Conservation (phyloP, 2,888 invertebrate genomes). For the Lasiommata megera region DNA sequence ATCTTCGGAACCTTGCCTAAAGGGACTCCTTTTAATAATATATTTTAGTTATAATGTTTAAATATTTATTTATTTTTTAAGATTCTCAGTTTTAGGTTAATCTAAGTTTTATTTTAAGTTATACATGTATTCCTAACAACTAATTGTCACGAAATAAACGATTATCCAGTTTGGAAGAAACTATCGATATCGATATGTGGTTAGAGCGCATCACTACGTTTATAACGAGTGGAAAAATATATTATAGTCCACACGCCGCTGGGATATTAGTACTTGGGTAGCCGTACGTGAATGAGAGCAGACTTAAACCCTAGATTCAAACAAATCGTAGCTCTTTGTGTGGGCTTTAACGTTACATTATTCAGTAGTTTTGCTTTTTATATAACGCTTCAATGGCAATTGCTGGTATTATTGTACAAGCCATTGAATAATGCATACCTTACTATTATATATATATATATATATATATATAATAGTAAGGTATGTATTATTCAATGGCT, state of each 20-base stretch:
- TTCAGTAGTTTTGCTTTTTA: neutral
- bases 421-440: too few relatives aligned
- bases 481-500: too few relatives aligned
- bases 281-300: conserved; percentile 12
- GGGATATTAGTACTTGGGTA: conserved; percentile 16
- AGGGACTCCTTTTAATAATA: too few relatives aligned
- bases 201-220: conserved; percentile 28
- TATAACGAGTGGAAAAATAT: conserved; percentile 31
- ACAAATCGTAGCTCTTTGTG: neutral
- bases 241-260: conserved; percentile 3
- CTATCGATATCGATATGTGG: conserved; percentile 10
- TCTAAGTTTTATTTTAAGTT: too few relatives aligned
- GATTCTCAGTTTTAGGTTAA: too few relatives aligned
- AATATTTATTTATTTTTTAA: too few relatives aligned
- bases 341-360: neutral
- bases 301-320: conserved; percentile 8
- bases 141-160: too few relatives aligned
- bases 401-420: neutral
- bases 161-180: neutral
- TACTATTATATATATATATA: too few relatives aligned
- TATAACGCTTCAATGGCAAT: neutral
- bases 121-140: too few relatives aligned
- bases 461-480: too few relatives aligned
- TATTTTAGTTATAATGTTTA: too few relatives aligned
- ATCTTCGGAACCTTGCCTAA: too few relatives aligned